A percentile compares a stretch with the other conserved stretches of the same genome.
These are phyloP conservation scores for Daphoenositta chrysoptera DNA, from an alignment of 2,113 vertebrate genomes.

Conservation along the genomic window DNA sequence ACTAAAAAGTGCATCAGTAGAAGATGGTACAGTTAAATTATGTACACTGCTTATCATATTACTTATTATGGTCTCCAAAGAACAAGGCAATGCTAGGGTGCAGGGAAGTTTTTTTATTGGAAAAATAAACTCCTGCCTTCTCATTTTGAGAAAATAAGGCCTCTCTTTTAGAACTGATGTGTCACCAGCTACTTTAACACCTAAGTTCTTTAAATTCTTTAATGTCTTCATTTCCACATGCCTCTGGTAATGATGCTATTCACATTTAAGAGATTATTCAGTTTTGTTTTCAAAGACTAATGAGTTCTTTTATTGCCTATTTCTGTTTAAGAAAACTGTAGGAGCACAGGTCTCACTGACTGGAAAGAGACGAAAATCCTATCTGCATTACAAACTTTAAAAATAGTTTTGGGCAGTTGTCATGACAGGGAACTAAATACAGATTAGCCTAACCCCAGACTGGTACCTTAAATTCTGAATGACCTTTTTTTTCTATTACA, in stretches of 20 bases:
- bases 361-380: neutral
- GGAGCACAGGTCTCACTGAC: neutral
- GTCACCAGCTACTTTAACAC: neutral
- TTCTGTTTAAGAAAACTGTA: neutral
- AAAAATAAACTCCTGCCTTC: neutral
- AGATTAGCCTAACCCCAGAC: neutral
- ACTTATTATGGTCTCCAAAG: neutral
- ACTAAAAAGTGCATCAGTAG: neutral
- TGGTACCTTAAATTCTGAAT: neutral
- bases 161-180: neutral
- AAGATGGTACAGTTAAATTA: neutral
- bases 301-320: neutral
- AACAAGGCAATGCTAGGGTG: neutral
- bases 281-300: neutral
- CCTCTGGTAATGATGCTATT: neutral
- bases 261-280: neutral
- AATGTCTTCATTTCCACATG: neutral
- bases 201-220: neutral
- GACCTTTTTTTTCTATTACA: neutral
- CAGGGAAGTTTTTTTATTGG: neutral
- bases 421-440: neutral
- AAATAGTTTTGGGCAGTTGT: neutral
- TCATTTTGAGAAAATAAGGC: neutral
- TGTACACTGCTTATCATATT: neutral
- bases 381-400: neutral